These are phyloP conservation scores for Steatornis caripensis DNA, from an alignment of 2,113 vertebrate genomes.

Conservation along the genomic window DNA sequence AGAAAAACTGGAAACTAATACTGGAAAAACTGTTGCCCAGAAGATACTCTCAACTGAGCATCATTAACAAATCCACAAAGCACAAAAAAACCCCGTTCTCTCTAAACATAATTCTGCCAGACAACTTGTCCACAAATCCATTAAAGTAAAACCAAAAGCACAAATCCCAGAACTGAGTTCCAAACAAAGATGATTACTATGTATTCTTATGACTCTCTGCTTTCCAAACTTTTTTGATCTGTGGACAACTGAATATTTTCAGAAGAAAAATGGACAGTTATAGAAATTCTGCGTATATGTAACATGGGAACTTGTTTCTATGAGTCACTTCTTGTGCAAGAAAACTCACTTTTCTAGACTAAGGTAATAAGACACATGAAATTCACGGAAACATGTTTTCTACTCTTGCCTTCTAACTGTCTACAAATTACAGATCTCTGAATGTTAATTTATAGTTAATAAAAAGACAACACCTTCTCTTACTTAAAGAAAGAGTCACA, in stretches of 20 bases:
- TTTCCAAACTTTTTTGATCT: neutral
- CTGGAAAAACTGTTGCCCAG: neutral
- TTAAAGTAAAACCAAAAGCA: neutral
- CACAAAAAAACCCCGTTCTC: neutral
- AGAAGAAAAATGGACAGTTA: neutral
- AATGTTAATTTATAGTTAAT: neutral
- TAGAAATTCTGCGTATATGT: rapidly evolving
- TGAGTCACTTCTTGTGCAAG: neutral
- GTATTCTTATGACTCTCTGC: neutral
- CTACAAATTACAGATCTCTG: neutral
- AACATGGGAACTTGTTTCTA: neutral
- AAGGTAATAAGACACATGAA: neutral
- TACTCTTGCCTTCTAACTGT: neutral
- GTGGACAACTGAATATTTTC: neutral
- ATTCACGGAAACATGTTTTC: neutral
- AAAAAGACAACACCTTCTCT: neutral
- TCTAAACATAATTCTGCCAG: neutral
- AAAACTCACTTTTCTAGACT: neutral
- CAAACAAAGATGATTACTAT: neutral
- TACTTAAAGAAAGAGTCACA: neutral
- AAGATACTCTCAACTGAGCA: neutral
- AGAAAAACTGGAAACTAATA: neutral
- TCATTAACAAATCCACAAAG: neutral
- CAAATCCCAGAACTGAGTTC: rapidly evolving
- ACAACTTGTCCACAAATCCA: neutral